Base-by-base conservation (phyloP, 2,888 invertebrate genomes). In the Lasioglossum pauxillum region DNA sequence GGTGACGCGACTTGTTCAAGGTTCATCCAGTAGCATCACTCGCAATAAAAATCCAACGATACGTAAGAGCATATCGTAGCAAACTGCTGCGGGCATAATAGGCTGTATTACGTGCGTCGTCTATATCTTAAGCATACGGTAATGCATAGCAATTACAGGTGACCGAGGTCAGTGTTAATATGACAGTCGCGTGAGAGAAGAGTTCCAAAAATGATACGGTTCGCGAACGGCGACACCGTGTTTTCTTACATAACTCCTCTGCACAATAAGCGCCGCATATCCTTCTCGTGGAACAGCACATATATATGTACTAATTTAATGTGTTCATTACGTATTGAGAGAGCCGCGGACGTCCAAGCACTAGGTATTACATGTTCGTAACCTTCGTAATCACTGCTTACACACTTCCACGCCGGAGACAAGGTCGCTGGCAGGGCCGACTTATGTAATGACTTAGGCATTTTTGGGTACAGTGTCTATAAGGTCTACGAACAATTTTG, bases 81-180 rank as follows among this genome's bases (percentile, higher is more conserved):
- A 64, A 57, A 12, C 53, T 49, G 57, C 67, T 49, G 57, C 67
- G 41, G 57, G 60, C 53, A 79, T 85, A 78, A 85, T 82, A 64
- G 79, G 82, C 80, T 88, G 89, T 85, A 90, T 92, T 92, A 92
- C 91, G 89, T 91, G 85, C 80, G 72, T 84, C 82, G 84, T 89
- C 82, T 80, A 80, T 85, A 82, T 80, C 89, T 88, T 83, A 74
- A 74, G 82, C 82, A 84, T 82, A 86, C 74, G 84, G 78, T 85
- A 90, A 90, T 89, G 90, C 89, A 90, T 93, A 93, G 94, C 93
- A 95, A 95, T 95, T 95, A 94, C 91, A 95, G 94, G 94, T 94
- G 94, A 94, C 92, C 94, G 93, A 94, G 95, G 95, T 95, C 95
- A 95, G 94, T 94, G 94, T 94, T 95, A 95, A 95, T 95, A 94